Evolutionary conservation across 1,140 invertebrate genomes (phyloP).

Genomic region (Apis dorsata): DNA sequence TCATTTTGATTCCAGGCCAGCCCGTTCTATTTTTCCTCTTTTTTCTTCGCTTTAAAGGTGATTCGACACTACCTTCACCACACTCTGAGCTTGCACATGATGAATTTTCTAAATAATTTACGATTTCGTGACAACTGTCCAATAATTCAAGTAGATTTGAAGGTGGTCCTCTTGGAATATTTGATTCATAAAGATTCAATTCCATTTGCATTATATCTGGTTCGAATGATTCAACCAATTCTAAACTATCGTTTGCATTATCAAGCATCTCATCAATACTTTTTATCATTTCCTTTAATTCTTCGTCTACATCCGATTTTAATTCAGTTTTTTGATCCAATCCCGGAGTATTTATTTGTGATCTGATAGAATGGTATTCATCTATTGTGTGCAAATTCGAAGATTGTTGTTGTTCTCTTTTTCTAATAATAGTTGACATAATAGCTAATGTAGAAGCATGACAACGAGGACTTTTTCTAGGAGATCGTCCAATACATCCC

Average conservation of each 20-base stretch:
- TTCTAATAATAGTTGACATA: slow-evolving; percentile 80
- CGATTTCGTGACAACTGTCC: slow-evolving; percentile 73
- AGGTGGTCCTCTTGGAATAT: slow-evolving; percentile 71
- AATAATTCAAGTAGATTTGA: slow-evolving; percentile 74
- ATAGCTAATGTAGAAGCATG: slow-evolving; percentile 92
- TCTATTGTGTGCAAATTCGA: slow-evolving; percentile 62
- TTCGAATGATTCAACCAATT: slow-evolving; percentile 69
- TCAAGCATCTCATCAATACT: slow-evolving; percentile 75
- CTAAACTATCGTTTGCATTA: slow-evolving; percentile 44
- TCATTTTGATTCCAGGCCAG: slow-evolving; percentile 82
- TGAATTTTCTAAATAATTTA: slow-evolving; percentile 71
- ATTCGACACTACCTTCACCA: slow-evolving; percentile 71
- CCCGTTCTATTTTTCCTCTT: slow-evolving; percentile 82
- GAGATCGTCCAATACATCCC: slow-evolving; percentile 80
- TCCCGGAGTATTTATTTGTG: slow-evolving; percentile 42
- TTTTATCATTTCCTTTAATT: slow-evolving; percentile 72
- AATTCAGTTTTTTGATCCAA: slow-evolving; percentile 40
- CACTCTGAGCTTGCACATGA: slow-evolving; percentile 78
- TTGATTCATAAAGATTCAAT: slow-evolving; percentile 38
- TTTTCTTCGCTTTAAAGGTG: slow-evolving; percentile 73
- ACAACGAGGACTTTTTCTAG: slow-evolving; percentile 90
- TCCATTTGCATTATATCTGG: slow-evolving; percentile 57
- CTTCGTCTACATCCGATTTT: slow-evolving; percentile 70
- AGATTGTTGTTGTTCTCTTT: slow-evolving; percentile 71
- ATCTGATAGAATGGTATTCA: slow-evolving; percentile 53